A percentile compares a stretch with the other conserved stretches of the same genome.
phyloP scores from a whole-genome alignment of 92 coral and sea anemone genomes.

The Heliopora coerulea region DNA sequence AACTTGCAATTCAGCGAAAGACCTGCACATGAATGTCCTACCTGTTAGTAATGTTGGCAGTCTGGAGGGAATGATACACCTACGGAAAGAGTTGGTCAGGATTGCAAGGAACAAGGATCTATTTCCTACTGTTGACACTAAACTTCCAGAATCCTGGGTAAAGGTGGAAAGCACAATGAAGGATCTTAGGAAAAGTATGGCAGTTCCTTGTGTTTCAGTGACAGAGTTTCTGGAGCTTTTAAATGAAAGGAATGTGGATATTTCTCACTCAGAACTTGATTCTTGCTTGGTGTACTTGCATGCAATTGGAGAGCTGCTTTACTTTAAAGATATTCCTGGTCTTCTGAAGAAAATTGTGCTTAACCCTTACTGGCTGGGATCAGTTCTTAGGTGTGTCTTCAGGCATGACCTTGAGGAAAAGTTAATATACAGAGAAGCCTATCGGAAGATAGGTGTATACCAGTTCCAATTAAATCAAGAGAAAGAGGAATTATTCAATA shows the following conservation, averaged over 20 bases:
- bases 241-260: conserved; percentile 28
- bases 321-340: conserved; percentile 47
- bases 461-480: conserved; percentile 50
- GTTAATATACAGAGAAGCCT: conserved; percentile 53
- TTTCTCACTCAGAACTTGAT: conserved; percentile 46
- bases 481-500: conserved; percentile 44
- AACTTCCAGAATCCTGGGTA: conserved; percentile 80
- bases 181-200: conserved; percentile 29
- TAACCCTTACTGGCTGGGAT: conserved; percentile 80
- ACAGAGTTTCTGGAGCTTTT: conserved; percentile 63
- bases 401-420: conserved; percentile 69
- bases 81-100: conserved; percentile 68
- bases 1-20: neutral
- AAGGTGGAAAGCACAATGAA: conserved; percentile 59
- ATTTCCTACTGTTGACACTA: conserved; percentile 70
- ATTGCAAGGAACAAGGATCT: conserved; percentile 63
- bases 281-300: conserved; percentile 70
- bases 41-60: conserved; percentile 75
- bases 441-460: conserved; percentile 45
- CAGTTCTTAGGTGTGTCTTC: conserved; percentile 63
- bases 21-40: conserved; percentile 53
- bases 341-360: conserved; percentile 63
- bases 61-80: conserved; percentile 57
- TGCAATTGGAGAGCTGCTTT: conserved; percentile 68
- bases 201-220: conserved; percentile 67